A percentile compares a stretch with the other conserved stretches of the same genome.
phyloP scores from a whole-genome alignment of 1,140 invertebrate species.

The Drosophila virilis region DNA sequence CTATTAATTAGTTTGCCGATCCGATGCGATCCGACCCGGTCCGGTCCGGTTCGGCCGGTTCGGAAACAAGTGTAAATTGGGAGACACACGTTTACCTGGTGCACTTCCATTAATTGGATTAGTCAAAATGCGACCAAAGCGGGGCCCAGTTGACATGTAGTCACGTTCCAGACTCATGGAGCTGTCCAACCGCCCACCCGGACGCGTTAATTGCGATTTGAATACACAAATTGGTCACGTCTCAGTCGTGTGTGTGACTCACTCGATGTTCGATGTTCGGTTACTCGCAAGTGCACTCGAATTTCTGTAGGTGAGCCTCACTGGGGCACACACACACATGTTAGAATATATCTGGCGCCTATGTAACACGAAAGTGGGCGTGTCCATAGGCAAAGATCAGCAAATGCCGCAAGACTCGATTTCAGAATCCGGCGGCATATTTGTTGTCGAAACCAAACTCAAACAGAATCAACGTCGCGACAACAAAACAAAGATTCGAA shows the following conservation, averaged over 20 bases:
- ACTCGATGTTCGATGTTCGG: slow-evolving; percentile 2
- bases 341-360: background rate
- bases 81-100: background rate
- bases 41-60: background rate
- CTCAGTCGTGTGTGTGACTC: slow-evolving; percentile 25
- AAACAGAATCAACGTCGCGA: slow-evolving; percentile 17
- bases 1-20: too few species aligned
- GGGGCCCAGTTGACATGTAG: slow-evolving; percentile 12
- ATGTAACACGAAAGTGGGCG: background rate
- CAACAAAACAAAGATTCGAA: background rate
- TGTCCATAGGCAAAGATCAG: background rate
- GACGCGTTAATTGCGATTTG: slow-evolving; percentile 16
- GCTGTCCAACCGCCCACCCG: slow-evolving; percentile 4
- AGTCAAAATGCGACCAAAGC: slow-evolving; percentile 21
- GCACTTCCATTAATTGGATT: slow-evolving; percentile 1
- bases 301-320: background rate
- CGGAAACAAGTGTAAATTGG: too few species aligned
- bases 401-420: slow-evolving; percentile 2
- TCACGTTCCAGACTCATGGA: slow-evolving; percentile 20
- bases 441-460: slow-evolving; percentile 15
- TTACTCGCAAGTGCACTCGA: slow-evolving; percentile 5
- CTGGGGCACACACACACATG: background rate
- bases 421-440: slow-evolving; percentile 13
- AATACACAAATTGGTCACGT: slow-evolving; percentile 39
- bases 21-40: background rate